These are phyloP conservation scores for Suricata suricatta DNA, from an alignment of 2,113 vertebrate species.

Conservation along the genomic window DNA sequence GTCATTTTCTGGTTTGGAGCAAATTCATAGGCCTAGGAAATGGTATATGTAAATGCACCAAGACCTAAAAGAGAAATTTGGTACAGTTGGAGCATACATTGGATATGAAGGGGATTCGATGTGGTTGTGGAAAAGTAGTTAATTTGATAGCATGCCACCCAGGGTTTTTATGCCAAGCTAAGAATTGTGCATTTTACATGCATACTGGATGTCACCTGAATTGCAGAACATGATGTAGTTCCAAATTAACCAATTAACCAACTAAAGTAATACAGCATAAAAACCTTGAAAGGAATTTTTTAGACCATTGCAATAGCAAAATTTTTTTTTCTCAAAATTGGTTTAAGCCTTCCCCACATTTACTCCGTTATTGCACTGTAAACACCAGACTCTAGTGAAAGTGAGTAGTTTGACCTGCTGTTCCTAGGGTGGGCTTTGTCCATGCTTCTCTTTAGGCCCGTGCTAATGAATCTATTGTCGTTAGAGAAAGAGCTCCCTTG, in stretches of 20 bases:
- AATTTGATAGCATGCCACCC: background rate
- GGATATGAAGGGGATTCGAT: background rate
- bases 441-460: background rate
- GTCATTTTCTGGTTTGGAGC: background rate
- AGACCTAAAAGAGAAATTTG: background rate
- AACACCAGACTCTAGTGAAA: background rate
- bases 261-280: background rate
- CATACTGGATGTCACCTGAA: background rate
- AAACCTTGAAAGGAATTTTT: background rate
- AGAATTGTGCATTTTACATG: background rate
- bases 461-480: background rate
- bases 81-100: background rate
- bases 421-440: background rate
- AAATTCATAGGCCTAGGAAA: background rate
- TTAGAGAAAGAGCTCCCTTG: background rate
- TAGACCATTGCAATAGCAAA: background rate
- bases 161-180: background rate
- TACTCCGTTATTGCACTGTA: background rate
- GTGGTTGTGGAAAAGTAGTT: background rate
- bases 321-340: constrained; percentile 28
- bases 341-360: background rate
- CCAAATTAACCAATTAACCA: background rate
- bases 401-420: background rate
- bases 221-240: background rate
- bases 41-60: background rate